Evolutionary conservation across 2,797 vertebrate genomes (phyloP).

Genomic region (Sus cebifrons): DNA sequence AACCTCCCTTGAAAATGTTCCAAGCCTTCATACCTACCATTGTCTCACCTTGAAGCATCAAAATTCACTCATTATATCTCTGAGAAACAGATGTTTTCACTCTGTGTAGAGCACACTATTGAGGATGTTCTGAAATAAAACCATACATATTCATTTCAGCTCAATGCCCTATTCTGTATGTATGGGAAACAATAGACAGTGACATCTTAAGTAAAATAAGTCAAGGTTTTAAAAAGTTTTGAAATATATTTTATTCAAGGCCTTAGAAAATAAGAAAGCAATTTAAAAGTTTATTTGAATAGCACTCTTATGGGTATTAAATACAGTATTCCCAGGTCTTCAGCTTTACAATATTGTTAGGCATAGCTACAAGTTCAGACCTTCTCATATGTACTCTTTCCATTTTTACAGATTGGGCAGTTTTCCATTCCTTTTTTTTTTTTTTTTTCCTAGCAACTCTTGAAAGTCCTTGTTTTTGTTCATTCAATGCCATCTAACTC

Average conservation of each 20-base stretch:
- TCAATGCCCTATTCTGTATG: slow-evolving; percentile 77
- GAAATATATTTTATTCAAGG: slow-evolving; percentile 58
- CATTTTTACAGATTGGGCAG: slow-evolving; percentile 81
- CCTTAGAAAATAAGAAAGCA: slow-evolving; percentile 3
- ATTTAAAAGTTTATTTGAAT: slow-evolving; percentile 31
- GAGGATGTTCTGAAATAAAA: slow-evolving; percentile 81
- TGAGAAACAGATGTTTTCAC: slow-evolving; percentile 64
- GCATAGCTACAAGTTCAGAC: slow-evolving; percentile 84
- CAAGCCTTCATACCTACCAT: neutral
- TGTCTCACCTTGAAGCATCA: neutral
- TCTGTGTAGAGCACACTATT: slow-evolving; percentile 74
- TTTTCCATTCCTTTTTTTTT: slow-evolving; percentile 82
- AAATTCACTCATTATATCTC: slow-evolving; percentile 49
- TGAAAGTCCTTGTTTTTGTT: slow-evolving; percentile 85
- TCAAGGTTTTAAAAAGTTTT: slow-evolving; percentile 58
- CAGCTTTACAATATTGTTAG: slow-evolving; percentile 82
- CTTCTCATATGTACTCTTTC: slow-evolving; percentile 73
- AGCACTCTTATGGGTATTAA: neutral
- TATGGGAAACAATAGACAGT: slow-evolving; percentile 73
- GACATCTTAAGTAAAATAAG: slow-evolving; percentile 67
- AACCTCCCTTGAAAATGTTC: neutral
- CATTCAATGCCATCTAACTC: slow-evolving; percentile 85
- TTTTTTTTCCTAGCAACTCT: slow-evolving; percentile 73
- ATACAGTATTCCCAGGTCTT: neutral
- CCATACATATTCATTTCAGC: slow-evolving; percentile 78